phyloP scores from a whole-genome alignment of 2,113 vertebrate genomes.

The Sinocyclocheilus rhinocerous region DNA sequence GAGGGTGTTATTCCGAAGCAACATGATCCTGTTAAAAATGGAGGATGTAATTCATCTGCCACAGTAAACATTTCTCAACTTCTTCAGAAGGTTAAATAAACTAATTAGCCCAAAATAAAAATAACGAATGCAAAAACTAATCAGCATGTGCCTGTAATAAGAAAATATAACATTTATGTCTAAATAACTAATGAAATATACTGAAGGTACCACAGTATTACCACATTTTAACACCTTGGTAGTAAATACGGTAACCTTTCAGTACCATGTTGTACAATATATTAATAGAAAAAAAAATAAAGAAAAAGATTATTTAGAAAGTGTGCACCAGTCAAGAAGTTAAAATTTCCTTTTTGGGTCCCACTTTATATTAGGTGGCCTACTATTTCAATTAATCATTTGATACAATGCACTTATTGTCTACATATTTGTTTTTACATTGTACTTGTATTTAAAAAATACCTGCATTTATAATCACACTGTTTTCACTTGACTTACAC shows the following conservation, averaged over 20 bases:
- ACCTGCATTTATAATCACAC: too few relatives aligned
- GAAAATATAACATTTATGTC: neutral
- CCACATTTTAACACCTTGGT: neutral
- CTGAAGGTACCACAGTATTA: neutral
- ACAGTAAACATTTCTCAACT: neutral
- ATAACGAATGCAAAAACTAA: neutral
- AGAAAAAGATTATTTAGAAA: too few relatives aligned
- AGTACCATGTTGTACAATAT: neutral
- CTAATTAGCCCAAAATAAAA: neutral
- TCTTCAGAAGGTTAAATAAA: neutral
- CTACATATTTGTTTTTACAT: too few relatives aligned
- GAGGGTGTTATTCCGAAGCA: constrained; percentile 90
- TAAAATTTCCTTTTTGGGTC: too few relatives aligned
- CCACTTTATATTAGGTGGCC: too few relatives aligned
- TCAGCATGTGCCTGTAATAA: neutral
- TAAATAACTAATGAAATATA: neutral
- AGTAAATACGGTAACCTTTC: neutral
- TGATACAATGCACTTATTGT: too few relatives aligned
- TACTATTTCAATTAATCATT: too few relatives aligned
- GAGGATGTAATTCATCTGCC: constrained; percentile 19
- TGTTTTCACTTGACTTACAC: too few relatives aligned
- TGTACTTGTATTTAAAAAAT: too few relatives aligned
- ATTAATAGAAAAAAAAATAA: too few relatives aligned
- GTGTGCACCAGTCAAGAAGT: too few relatives aligned
- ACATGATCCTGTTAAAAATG: constrained; percentile 79